These are phyloP conservation scores for Perccottus glenii DNA, from an alignment of 2,113 vertebrate genomes.

Conservation along the genomic window DNA sequence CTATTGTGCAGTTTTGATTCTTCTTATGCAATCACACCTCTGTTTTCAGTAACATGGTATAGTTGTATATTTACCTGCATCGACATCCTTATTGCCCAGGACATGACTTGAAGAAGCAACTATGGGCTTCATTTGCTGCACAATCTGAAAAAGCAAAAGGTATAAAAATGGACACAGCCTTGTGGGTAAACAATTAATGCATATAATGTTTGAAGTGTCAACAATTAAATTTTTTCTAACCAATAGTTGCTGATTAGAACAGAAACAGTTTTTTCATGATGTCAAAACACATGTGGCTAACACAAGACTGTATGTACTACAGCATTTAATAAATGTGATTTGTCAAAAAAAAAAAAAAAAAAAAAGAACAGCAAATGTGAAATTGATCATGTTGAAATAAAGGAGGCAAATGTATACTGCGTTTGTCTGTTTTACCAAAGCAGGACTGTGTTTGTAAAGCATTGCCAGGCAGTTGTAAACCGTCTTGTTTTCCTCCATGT, in stretches of 20 bases:
- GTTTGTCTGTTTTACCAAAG: conserved; percentile 52
- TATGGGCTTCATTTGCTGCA: conserved; percentile 72
- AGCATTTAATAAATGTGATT: too few relatives aligned
- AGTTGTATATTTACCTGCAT: conserved; percentile 64
- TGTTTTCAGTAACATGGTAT: neutral
- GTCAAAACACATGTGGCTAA: neutral
- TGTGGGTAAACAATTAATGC: neutral
- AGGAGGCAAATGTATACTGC: neutral
- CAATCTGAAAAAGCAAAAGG: conserved; percentile 55
- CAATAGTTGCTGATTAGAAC: too few relatives aligned
- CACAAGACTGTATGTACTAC: too few relatives aligned
- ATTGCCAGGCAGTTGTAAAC: conserved; percentile 83
- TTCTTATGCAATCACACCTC: neutral
- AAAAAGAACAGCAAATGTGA: too few relatives aligned
- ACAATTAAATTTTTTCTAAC: too few relatives aligned
- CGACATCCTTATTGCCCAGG: conserved; percentile 64
- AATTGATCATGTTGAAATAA: neutral
- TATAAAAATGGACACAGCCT: neutral
- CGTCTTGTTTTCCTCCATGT: conserved; percentile 87
- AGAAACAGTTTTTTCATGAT: too few relatives aligned
- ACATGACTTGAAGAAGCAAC: conserved; percentile 68
- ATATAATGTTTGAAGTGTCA: too few relatives aligned
- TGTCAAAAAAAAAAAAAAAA: too few relatives aligned
- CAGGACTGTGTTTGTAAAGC: conserved; percentile 78
- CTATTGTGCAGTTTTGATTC: too few relatives aligned